These are phyloP conservation scores for Gonioctena quinquepunctata DNA, from an alignment of 1,140 invertebrate species.

Conservation along the genomic window DNA sequence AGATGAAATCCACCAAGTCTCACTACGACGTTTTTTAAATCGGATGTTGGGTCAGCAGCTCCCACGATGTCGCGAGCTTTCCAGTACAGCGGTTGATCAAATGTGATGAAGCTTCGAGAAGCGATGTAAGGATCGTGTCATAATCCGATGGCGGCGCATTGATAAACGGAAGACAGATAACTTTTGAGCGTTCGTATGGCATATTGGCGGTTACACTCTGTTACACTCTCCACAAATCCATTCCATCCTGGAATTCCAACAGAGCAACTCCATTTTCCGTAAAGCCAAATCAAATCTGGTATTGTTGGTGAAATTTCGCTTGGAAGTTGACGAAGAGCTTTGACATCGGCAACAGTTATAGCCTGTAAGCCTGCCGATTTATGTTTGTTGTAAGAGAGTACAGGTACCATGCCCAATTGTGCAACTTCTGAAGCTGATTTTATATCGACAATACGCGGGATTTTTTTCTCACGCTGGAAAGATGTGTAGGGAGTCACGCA, in stretches of 20 bases:
- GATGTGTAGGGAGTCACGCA: background rate
- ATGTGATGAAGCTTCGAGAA: conserved; percentile 11
- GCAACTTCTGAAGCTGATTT: background rate
- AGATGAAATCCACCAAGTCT: conserved; percentile 48
- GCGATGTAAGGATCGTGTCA: background rate
- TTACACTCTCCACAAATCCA: no score
- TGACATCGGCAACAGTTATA: no score
- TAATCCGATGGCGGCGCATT: conserved; percentile 3
- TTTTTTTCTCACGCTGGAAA: background rate
- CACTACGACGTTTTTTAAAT: conserved; percentile 28
- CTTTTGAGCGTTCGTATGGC: background rate
- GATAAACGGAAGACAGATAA: conserved; percentile 7
- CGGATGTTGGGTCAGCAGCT: background rate
- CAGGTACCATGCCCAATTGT: background rate
- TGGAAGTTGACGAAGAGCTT: no score
- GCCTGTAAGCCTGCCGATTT: no score
- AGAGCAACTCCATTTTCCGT: no score
- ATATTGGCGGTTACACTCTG: no score
- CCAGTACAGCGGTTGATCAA: no score
- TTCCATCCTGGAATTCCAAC: no score
- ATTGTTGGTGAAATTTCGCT: no score
- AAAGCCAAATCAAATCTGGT: no score
- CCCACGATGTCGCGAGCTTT: no score
- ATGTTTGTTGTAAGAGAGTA: background rate
- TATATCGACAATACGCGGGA: background rate